Percentiles rank a stretch among this genome's conserved stretches.
phyloP scores from a whole-genome alignment of 2,888 invertebrate genomes.

The Polydrusus tereticollis region DNA sequence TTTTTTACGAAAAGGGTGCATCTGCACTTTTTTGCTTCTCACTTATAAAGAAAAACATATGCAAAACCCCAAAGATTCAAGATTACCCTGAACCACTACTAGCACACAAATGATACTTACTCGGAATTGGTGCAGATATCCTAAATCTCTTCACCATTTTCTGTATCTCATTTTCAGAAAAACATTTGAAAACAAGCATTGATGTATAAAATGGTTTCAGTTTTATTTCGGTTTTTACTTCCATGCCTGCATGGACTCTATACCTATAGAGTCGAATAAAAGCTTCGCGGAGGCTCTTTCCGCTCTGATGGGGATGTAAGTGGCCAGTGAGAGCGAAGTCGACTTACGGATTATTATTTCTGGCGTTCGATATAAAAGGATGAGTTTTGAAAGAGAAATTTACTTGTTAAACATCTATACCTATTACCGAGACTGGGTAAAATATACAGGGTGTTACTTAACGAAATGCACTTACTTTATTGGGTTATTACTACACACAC shows the following conservation, averaged over 20 bases:
- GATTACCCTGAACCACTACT: too few species aligned
- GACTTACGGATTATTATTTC: constrained; percentile 20
- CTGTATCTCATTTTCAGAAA: constrained; percentile 41
- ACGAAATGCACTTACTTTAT: too few species aligned
- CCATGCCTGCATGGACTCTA: constrained; percentile 19
- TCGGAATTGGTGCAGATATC: constrained; percentile 21
- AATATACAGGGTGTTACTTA: too few species aligned
- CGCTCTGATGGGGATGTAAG: constrained; percentile 28
- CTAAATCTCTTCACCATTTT: constrained; percentile 30
- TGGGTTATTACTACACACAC: too few species aligned
- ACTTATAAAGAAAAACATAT: too few species aligned
- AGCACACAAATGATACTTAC: too few species aligned
- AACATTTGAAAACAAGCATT: constrained; percentile 49
- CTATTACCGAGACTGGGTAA: too few species aligned
- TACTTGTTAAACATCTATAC: too few species aligned
- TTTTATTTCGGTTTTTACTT: constrained; percentile 46
- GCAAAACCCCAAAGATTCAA: too few species aligned
- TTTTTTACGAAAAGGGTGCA: too few species aligned
- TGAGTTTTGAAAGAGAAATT: too few species aligned
- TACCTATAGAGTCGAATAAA: constrained; percentile 29
- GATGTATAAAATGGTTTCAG: constrained; percentile 54
- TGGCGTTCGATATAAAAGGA: constrained; percentile 3
- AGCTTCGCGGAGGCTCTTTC: constrained; percentile 8
- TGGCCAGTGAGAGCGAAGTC: constrained; percentile 14
- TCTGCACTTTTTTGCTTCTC: too few species aligned